Conservation (phyloP, 2,888 invertebrate genomes). For the Limnephilus lunatus region DNA sequence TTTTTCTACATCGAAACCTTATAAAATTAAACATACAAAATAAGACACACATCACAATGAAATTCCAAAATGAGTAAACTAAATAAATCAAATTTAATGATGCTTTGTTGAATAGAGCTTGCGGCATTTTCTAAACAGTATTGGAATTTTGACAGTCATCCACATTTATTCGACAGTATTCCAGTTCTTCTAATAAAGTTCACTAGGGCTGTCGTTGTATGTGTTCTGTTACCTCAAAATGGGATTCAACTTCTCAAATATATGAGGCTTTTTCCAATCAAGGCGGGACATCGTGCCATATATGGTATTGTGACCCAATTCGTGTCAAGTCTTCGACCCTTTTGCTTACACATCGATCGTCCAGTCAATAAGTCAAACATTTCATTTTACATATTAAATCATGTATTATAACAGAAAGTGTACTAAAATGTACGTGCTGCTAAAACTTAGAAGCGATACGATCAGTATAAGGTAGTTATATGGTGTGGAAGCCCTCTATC, state of each 20-base stretch:
- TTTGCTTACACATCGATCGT: too few relatives aligned
- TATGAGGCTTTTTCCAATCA: too few relatives aligned
- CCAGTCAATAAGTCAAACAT: too few relatives aligned
- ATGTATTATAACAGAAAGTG: too few relatives aligned
- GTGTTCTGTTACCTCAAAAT: not conserved
- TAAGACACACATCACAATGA: not conserved
- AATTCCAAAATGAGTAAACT: not conserved
- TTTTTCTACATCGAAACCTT: conserved; percentile 7
- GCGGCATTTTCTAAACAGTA: not conserved
- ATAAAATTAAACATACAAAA: not conserved
- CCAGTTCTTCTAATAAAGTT: not conserved
- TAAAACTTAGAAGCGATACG: too few relatives aligned
- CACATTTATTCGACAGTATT: not conserved
- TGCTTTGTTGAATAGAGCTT: not conserved
- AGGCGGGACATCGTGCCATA: too few relatives aligned
- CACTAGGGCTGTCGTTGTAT: not conserved
- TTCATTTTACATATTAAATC: too few relatives aligned
- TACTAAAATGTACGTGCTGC: too few relatives aligned
- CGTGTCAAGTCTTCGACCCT: too few relatives aligned
- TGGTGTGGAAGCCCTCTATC: too few relatives aligned
- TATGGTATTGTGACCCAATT: too few relatives aligned
- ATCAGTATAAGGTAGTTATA: too few relatives aligned
- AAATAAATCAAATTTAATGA: not conserved
- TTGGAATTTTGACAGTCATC: not conserved
- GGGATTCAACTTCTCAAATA: not conserved